Percentiles rank a stretch among this genome's conserved stretches.
These are phyloP conservation scores for Menidia beryllina DNA, from an alignment of 2,113 vertebrate genomes.

Conservation along the genomic window DNA sequence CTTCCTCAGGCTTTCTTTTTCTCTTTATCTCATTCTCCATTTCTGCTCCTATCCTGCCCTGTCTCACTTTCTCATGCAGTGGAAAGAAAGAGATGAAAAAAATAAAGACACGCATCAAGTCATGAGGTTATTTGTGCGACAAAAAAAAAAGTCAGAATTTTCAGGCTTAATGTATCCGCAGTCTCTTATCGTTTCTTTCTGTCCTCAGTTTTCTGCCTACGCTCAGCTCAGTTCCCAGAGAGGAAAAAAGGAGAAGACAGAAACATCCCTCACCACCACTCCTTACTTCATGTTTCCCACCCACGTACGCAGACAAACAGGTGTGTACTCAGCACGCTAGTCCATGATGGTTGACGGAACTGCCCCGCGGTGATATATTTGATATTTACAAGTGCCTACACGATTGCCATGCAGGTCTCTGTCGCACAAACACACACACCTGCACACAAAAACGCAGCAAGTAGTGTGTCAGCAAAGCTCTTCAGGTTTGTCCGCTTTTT, in stretches of 20 bases:
- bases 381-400: constrained; percentile 28
- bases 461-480: constrained; percentile 19
- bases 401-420: constrained; percentile 9
- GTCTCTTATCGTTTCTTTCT: not conserved
- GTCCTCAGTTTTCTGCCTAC: constrained; percentile 2
- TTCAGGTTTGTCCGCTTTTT: constrained; percentile 64
- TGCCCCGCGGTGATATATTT: constrained; percentile 27
- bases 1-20: constrained; percentile 30
- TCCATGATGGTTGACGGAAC: constrained; percentile 23
- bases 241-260: constrained; percentile 23
- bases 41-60: not conserved
- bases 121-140: not conserved
- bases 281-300: constrained; percentile 4
- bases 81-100: not conserved
- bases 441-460: too few relatives aligned
- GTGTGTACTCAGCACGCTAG: constrained; percentile 33
- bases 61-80: not conserved
- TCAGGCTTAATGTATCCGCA: not conserved
- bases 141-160: not conserved
- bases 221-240: constrained; percentile 18
- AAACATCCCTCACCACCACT: constrained; percentile 10
- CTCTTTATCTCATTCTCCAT: constrained; percentile 24
- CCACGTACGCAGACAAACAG: constrained; percentile 32
- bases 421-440: not conserved
- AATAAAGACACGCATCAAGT: not conserved